phyloP scores from a whole-genome alignment of 2,888 invertebrate genomes.

The Pristionchus entomophagus region DNA sequence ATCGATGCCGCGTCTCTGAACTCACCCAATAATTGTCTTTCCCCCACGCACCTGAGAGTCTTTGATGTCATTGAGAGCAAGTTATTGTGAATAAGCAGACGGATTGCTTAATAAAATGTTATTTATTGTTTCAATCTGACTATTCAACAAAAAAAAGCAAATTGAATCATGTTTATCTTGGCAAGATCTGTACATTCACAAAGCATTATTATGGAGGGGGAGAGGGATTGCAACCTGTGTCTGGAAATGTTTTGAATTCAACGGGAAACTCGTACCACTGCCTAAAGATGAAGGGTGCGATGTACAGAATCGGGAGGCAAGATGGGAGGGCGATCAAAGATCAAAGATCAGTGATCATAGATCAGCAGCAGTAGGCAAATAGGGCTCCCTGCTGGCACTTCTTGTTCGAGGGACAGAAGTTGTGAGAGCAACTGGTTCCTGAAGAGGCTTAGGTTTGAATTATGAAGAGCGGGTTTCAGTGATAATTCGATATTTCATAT shows the following conservation, averaged over 20 bases:
- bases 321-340: too few relatives aligned
- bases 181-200: constrained; percentile 27
- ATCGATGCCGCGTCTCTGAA: neutral
- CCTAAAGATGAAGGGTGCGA: constrained; percentile 6
- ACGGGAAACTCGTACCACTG: constrained; percentile 40
- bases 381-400: constrained; percentile 62
- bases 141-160: neutral
- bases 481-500: too few relatives aligned
- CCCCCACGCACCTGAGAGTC: neutral
- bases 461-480: too few relatives aligned
- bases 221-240: constrained; percentile 1
- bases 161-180: neutral
- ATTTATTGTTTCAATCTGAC: neutral
- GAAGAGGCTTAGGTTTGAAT: neutral
- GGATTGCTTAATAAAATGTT: constrained; percentile 29
- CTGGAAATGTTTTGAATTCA: constrained; percentile 4
- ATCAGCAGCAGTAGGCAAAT: constrained; percentile 68
- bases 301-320: constrained; percentile 8
- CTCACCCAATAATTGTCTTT: neutral
- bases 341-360: too few relatives aligned
- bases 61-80: constrained; percentile 12
- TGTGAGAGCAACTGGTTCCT: constrained; percentile 60
- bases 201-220: neutral
- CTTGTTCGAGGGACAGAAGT: constrained; percentile 67
- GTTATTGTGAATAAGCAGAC: neutral